These are phyloP conservation scores for Ladona fulva DNA, from an alignment of 1,140 invertebrate genomes.

Conservation along the genomic window DNA sequence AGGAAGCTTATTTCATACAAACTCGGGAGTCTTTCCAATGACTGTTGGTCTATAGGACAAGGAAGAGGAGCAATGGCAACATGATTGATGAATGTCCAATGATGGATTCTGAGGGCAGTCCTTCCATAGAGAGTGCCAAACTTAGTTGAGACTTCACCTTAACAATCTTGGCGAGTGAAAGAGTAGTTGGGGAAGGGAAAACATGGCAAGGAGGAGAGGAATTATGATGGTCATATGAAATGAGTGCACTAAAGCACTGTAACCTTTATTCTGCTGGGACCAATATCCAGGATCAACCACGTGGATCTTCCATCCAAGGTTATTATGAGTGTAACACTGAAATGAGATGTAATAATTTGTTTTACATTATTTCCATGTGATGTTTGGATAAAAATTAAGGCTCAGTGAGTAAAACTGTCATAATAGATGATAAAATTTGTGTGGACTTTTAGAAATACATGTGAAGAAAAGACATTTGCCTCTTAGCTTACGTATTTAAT, in stretches of 20 bases:
- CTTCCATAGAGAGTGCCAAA: not conserved
- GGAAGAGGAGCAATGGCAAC: not conserved
- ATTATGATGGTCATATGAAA: not conserved
- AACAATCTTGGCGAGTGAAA: not conserved
- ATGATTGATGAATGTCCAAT: not conserved
- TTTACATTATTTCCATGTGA: not conserved
- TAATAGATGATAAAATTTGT: too few relatives aligned
- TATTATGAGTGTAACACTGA: constrained; percentile 84
- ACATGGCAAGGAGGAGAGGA: not conserved
- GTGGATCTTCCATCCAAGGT: constrained; percentile 89
- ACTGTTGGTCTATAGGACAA: not conserved
- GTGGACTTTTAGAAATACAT: too few relatives aligned
- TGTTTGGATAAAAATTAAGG: not conserved
- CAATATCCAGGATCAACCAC: constrained; percentile 59
- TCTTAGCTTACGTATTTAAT: too few relatives aligned
- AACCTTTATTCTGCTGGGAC: not conserved
- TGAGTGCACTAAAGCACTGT: not conserved
- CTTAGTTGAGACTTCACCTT: not conserved
- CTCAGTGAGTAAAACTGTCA: too few relatives aligned
- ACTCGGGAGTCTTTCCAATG: not conserved
- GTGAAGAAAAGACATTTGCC: too few relatives aligned
- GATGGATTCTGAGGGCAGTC: not conserved
- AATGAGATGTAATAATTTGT: constrained; percentile 26
- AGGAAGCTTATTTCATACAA: not conserved
- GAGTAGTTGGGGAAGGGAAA: not conserved